Percentiles rank a stretch among this genome's conserved stretches.
These are phyloP conservation scores for Amblyopsis hoosieri DNA, from an alignment of 2,797 vertebrate genomes.

Conservation along the genomic window DNA sequence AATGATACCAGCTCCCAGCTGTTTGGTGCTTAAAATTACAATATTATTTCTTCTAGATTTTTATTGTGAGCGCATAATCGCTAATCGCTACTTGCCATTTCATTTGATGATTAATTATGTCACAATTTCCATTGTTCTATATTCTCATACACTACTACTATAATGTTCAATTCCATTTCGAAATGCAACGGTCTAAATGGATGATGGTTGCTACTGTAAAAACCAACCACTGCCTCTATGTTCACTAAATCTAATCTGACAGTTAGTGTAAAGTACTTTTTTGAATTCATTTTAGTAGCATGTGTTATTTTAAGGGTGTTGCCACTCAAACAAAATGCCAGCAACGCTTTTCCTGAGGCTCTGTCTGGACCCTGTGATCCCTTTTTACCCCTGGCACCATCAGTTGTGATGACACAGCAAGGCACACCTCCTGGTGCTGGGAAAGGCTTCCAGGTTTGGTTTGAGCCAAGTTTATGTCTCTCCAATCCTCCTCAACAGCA, in stretches of 20 bases:
- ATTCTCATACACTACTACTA: slow-evolving; percentile 1
- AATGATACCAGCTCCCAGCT: background rate
- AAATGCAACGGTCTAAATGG: no score
- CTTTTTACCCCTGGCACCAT: background rate
- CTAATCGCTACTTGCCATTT: slow-evolving; percentile 20
- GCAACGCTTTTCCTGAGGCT: no score
- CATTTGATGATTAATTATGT: slow-evolving; percentile 16
- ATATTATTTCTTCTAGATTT: slow-evolving; percentile 14
- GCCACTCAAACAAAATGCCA: background rate
- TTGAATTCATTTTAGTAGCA: background rate
- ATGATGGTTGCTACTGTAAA: no score
- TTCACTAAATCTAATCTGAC: no score
- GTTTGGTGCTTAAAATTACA: slow-evolving; percentile 4
- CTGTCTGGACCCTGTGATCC: background rate
- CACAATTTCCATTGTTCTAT: slow-evolving; percentile 1
- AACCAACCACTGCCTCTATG: no score
- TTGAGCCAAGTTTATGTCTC: slow-evolving; percentile 1
- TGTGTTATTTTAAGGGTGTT: background rate
- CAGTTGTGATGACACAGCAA: background rate
- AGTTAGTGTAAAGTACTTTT: no score
- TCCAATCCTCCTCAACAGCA: background rate
- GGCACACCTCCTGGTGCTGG: background rate
- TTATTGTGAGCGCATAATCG: slow-evolving; percentile 17
- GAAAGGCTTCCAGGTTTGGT: background rate
- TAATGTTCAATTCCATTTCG: no score